Percentiles rank a stretch among this genome's conserved stretches.
Conservation (phyloP, 2,797 vertebrate genomes). For the Luscinia megarhynchos region DNA sequence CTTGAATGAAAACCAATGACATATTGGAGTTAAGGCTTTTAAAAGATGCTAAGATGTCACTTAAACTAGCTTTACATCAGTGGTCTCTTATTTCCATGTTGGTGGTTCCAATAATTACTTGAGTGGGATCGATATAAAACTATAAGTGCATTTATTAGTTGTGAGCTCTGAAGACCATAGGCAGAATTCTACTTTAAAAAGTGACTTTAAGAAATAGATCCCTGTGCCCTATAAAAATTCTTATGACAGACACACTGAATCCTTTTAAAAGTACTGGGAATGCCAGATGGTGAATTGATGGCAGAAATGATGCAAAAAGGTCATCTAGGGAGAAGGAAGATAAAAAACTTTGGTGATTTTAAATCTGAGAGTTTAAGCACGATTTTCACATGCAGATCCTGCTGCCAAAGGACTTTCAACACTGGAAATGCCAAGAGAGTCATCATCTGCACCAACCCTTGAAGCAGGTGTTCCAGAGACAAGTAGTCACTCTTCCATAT, state of each 20-base stretch:
- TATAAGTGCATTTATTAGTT: background rate
- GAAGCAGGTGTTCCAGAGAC: constrained; percentile 92
- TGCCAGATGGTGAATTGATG: background rate
- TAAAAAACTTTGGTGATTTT: constrained; percentile 13
- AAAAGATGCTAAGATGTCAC: background rate
- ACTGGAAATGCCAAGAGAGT: constrained; percentile 95
- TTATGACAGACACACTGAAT: background rate
- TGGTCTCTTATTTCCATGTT: background rate
- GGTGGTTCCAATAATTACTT: background rate
- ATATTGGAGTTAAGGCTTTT: background rate
- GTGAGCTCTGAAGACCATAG: background rate
- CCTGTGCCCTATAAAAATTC: background rate
- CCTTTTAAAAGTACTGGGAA: background rate
- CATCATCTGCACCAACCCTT: constrained; percentile 93
- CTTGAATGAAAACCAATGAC: background rate
- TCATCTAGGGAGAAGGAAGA: background rate
- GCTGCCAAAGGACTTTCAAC: constrained; percentile 88
- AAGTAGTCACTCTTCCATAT: constrained; percentile 93
- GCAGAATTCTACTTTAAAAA: background rate
- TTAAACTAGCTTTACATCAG: background rate
- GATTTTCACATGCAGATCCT: constrained; percentile 85
- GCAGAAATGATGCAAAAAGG: background rate
- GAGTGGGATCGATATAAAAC: background rate
- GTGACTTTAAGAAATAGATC: background rate
- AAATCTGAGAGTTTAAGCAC: constrained; percentile 8